phyloP scores from a whole-genome alignment of 2,113 vertebrate genomes.

The Cranoglanis bouderius region DNA sequence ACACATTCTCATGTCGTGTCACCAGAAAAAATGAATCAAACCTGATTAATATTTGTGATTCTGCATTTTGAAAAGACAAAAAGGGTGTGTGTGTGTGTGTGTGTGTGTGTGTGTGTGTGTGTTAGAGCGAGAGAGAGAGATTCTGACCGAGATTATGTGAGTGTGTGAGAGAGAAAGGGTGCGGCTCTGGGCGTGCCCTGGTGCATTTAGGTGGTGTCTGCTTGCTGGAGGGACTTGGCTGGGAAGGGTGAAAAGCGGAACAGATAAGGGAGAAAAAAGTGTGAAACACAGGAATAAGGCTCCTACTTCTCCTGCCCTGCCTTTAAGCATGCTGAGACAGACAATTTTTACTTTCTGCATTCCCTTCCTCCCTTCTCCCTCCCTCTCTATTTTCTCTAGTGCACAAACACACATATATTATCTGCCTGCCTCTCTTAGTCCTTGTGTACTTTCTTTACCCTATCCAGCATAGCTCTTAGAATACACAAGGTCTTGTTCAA shows the following conservation, averaged over 20 bases:
- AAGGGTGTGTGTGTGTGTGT: neutral
- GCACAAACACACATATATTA: neutral
- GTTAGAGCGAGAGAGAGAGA: neutral
- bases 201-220: conserved; percentile 19
- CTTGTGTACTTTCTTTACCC: neutral
- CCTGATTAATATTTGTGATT: neutral
- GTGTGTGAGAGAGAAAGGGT: conserved; percentile 16
- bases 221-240: conserved; percentile 19
- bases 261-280: neutral
- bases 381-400: neutral
- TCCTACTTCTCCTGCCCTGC: neutral
- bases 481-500: neutral
- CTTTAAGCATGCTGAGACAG: conserved; percentile 40
- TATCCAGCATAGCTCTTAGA: neutral
- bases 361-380: neutral
- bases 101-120: neutral
- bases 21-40: neutral
- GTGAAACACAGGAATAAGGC: neutral
- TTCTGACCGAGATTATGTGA: neutral
- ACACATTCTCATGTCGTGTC: neutral
- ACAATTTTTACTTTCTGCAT: conserved; percentile 14
- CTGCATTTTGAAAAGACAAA: neutral
- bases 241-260: neutral
- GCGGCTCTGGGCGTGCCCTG: conserved; percentile 11
- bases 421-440: neutral